Conservation (phyloP, 1,140 invertebrate genomes). For the Neodiprion virginianus region DNA sequence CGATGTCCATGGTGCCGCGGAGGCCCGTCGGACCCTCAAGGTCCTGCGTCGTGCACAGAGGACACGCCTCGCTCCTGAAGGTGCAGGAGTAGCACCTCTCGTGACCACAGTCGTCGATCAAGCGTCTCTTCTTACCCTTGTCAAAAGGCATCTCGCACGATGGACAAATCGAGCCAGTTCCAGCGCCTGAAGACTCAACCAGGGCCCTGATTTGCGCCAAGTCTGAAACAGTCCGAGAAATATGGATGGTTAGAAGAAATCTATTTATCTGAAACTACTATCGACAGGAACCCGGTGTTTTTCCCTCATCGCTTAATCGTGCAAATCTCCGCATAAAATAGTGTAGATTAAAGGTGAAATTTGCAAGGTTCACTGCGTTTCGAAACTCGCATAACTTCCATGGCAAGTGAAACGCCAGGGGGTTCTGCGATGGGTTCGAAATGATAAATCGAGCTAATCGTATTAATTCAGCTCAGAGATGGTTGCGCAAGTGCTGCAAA, state of each 20-base stretch:
- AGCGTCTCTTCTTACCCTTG: slow-evolving; percentile 90
- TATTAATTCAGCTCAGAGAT: background rate
- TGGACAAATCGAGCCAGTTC: slow-evolving; percentile 72
- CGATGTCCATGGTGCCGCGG: slow-evolving; percentile 36
- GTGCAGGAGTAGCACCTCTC: slow-evolving; percentile 93
- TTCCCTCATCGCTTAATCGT: too few species aligned
- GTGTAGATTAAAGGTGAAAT: too few species aligned
- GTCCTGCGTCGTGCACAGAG: slow-evolving; percentile 71
- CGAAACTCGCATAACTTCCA: too few species aligned
- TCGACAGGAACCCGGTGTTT: background rate
- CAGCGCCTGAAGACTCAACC: slow-evolving; percentile 70
- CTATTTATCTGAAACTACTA: slow-evolving; percentile 15
- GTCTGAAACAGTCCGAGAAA: slow-evolving; percentile 65
- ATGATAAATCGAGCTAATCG: background rate
- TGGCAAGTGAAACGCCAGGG: too few species aligned
- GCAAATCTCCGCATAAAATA: too few species aligned
- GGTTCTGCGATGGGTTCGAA: background rate
- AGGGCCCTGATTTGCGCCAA: slow-evolving; percentile 74
- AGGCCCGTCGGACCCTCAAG: slow-evolving; percentile 22
- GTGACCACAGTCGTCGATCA: slow-evolving; percentile 94
- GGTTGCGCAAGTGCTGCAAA: background rate
- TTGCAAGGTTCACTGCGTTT: too few species aligned
- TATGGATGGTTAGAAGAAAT: slow-evolving; percentile 13
- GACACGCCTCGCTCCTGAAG: slow-evolving; percentile 89
- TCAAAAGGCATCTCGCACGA: slow-evolving; percentile 92